Percentiles rank a stretch among this genome's conserved stretches.
Evolutionary conservation across 2,797 vertebrate species (phyloP).

Genomic region (Smutsia temminckii): DNA sequence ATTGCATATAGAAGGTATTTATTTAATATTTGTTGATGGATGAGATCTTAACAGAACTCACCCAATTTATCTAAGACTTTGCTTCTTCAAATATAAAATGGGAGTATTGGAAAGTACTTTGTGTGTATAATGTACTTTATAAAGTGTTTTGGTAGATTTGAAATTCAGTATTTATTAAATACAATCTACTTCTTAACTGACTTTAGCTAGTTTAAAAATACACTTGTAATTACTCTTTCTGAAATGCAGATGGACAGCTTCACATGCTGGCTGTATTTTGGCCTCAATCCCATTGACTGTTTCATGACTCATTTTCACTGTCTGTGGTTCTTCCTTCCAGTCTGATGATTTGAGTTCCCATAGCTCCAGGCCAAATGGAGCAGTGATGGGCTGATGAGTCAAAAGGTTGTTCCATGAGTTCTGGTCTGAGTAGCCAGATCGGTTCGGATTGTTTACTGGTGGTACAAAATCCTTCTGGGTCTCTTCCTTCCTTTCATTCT

Average conservation of each 20-base stretch:
- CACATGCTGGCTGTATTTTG: neutral
- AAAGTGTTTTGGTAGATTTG: neutral
- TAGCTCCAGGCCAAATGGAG: neutral
- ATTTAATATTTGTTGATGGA: neutral
- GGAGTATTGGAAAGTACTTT: neutral
- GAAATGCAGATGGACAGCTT: neutral
- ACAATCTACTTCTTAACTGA: neutral
- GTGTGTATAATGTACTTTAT: neutral
- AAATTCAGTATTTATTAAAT: neutral
- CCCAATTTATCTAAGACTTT: neutral
- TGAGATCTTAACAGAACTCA: neutral
- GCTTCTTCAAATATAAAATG: neutral
- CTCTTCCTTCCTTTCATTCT: neutral
- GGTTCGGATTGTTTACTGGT: neutral
- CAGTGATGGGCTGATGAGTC: neutral
- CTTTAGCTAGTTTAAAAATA: neutral
- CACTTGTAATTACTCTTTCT: neutral
- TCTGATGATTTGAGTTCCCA: neutral
- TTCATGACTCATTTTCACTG: neutral
- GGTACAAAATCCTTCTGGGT: neutral
- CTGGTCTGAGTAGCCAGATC: neutral
- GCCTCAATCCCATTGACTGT: neutral
- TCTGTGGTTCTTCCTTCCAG: neutral
- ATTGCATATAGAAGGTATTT: neutral
- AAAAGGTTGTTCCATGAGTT: neutral